Percentiles rank a stretch among this genome's conserved stretches.
These are phyloP conservation scores for Pelagia noctiluca DNA, from an alignment of 30 jellyfish, hydroid and myxozoan species.

Conservation along the genomic window DNA sequence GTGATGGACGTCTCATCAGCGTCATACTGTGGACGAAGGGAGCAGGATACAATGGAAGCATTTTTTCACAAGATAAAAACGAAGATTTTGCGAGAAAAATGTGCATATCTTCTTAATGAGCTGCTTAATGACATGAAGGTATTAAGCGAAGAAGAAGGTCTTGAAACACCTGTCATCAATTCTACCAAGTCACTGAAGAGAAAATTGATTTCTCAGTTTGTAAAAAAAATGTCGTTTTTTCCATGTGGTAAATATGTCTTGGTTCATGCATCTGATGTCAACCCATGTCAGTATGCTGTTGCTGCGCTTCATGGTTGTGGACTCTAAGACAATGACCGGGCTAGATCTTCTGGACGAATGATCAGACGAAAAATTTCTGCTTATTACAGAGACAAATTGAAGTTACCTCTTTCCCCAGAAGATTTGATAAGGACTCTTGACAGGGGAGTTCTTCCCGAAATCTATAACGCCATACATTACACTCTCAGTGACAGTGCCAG, in stretches of 20 bases:
- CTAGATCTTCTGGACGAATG: slow-evolving; percentile 19
- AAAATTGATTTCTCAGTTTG: slow-evolving; percentile 4
- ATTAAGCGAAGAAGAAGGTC: slow-evolving; percentile 6
- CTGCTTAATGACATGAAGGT: slow-evolving; percentile 8
- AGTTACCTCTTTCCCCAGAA: slow-evolving; percentile 19
- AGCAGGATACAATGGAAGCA: slow-evolving; percentile 17
- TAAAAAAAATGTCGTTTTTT: slow-evolving; percentile 7
- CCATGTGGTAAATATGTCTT: slow-evolving; percentile 32
- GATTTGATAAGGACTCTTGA: slow-evolving; percentile 8
- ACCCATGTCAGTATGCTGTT: slow-evolving; percentile 14
- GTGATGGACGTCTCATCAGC: not conserved
- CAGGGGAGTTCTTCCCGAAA: slow-evolving; percentile 5
- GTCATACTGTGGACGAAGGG: not conserved
- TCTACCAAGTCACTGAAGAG: slow-evolving; percentile 12
- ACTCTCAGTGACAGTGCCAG: slow-evolving; percentile 5
- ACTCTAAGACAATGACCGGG: slow-evolving; percentile 6
- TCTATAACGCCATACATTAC: slow-evolving; percentile 3
- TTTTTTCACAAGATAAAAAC: slow-evolving; percentile 17
- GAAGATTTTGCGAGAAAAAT: slow-evolving; percentile 14
- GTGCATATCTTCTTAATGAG: slow-evolving; percentile 27
- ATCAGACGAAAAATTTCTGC: slow-evolving; percentile 3
- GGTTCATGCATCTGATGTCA: slow-evolving; percentile 18
- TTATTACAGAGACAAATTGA: not conserved
- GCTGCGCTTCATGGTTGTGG: slow-evolving; percentile 39
- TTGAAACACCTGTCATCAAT: slow-evolving; percentile 19